Evolutionary conservation across 2,113 vertebrate species (phyloP).

Genomic region (Tupaia tana): DNA sequence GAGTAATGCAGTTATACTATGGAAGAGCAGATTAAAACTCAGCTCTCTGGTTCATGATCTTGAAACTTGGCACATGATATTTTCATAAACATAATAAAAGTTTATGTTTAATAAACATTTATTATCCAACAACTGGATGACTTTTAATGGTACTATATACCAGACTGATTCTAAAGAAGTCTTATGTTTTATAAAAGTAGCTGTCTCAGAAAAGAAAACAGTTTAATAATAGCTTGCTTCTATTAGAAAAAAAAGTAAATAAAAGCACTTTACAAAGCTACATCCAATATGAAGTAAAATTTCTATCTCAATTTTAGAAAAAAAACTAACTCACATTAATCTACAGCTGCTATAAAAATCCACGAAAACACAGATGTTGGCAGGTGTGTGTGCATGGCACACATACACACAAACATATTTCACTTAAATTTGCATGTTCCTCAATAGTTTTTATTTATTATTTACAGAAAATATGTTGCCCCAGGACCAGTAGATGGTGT

Average conservation of each 20-base stretch:
- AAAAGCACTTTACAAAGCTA: background rate
- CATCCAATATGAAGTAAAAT: constrained; percentile 19
- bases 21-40: background rate
- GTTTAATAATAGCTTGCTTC: constrained; percentile 23
- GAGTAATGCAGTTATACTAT: background rate
- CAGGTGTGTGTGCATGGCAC: background rate
- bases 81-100: constrained; percentile 17
- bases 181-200: background rate
- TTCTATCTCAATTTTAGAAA: background rate
- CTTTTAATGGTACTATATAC: background rate
- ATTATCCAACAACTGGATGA: background rate
- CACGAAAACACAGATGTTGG: background rate
- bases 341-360: background rate
- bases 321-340: background rate
- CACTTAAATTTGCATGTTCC: background rate
- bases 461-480: background rate
- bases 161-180: constrained; percentile 21
- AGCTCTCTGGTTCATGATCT: background rate
- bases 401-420: background rate
- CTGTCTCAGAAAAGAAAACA: background rate
- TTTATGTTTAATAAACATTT: constrained; percentile 42
- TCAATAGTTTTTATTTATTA: background rate
- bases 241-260: constrained; percentile 7
- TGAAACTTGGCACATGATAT: background rate
- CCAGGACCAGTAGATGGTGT: background rate